Base-by-base conservation (phyloP, 2,797 vertebrate species). In the Centroberyx gerrardi region DNA sequence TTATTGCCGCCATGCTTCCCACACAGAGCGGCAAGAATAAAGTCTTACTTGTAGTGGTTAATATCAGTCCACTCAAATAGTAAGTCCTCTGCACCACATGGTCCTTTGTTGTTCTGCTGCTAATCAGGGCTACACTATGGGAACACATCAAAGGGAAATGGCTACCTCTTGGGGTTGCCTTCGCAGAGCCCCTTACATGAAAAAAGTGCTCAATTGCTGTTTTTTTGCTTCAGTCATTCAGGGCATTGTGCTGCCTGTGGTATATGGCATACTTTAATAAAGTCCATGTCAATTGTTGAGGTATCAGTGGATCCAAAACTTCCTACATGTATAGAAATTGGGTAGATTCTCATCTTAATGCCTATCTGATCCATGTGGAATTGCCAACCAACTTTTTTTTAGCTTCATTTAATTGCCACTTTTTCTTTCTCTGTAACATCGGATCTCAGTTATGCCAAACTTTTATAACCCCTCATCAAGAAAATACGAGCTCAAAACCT, bases 101-200 rank as follows among this genome's bases (percentile, higher is more conserved):
- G 78, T 64, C 36, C 80, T 88, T 89, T 88, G 81, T 82, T 92
- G 87, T 81, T 80, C 74, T 77, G 69, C 71, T 8, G 69, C 89
- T 72, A 70, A 89, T 80, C 83, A 82, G 74, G 71, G 83, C 75
- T 85, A 75, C 44, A 62, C 80, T 74, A 46, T 71, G 74, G 66
- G 36, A 51, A 68, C 76, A 88, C 86, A 80, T 94, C 87, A 93
- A 92, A 90, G 89, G 53, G 74, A 74, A 82, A 52, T 31, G 15
- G 46, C 36, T 80, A 78, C 61, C 22, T 73, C 66, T 59, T 72
- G 72, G 56, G 22, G 66, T 74, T 72, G 72, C 70, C 63, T 69
- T 10, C 49, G 52, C 49, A 53, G 62, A 64, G 68, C 33, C 4
- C 54, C 78, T 76, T 72, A 68, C 28, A 44, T 38, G 62, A 70